Base-by-base conservation (phyloP, 2,888 invertebrate species). In the Serrognathus titanus region DNA sequence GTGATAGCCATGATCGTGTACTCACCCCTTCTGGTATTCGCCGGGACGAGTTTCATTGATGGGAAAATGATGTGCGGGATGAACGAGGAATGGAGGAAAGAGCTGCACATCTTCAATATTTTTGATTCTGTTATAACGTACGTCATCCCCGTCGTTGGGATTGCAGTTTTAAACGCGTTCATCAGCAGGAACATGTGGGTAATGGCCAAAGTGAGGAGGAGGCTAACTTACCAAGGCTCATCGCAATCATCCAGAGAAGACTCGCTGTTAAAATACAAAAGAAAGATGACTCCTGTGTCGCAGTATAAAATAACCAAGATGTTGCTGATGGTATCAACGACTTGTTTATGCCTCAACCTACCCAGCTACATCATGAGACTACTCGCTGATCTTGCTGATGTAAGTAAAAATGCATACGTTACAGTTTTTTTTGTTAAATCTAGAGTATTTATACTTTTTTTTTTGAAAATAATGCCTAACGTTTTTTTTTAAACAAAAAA, bases 241-340 rank as follows among this genome's bases (percentile, higher is more conserved):
- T 16, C 39, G 10, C 50, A 38, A n/a, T n/a, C 31, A 31, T 41
- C 50, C 6, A 48, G 53, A 31, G 43, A 57, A 13, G 45, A 11
- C 13, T 11, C 70, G 81, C 60, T 75, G 75, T 49, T 69, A 71
- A 58, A 51, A 31, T 48, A 53, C 48, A 51, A 50, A 52, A 54
- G 75, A 61, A 67, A 74, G 52, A 66, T 72, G n/a, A 61, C 71
- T 57, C 51, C 51, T 51, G 51, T 66, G 60, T 55, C 67, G 43
- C 64, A 70, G 70, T 81, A 85, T 16, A 86, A 86, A 69, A 83
- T 92, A 60, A 93, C 92, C 38, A 86, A 89, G 70, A 92, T 92
- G 90, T 79, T 94, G 55, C 82, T 94, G 24, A 80, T 91, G 51
- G 90, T 93, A 0, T 92, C 92, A 1, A 84, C 87, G 0, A 88